phyloP scores from a whole-genome alignment of 2,888 invertebrate genomes.

The Pycnomerus fuliginosus region DNA sequence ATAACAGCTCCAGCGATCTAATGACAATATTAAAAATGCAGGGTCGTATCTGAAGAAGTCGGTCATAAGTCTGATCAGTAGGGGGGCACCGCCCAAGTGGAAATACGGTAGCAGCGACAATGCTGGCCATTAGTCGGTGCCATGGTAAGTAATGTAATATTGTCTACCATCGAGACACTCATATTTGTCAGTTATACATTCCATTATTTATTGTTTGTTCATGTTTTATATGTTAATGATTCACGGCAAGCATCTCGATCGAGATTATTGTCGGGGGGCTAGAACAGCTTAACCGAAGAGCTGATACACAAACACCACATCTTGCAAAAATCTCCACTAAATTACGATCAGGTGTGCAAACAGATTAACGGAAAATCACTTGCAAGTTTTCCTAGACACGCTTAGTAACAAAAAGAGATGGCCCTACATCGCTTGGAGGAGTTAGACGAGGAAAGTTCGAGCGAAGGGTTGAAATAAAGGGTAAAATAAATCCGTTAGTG shows the following conservation, averaged over 20 bases:
- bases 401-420: slow-evolving; percentile 10
- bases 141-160: slow-evolving; percentile 47
- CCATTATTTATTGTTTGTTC: slow-evolving; percentile 8
- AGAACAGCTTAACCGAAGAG: background rate
- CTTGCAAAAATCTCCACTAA: slow-evolving; percentile 39
- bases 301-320: slow-evolving; percentile 25
- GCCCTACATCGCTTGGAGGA: background rate
- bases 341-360: slow-evolving; percentile 39
- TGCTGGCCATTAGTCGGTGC: slow-evolving; percentile 44
- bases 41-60: slow-evolving; percentile 37
- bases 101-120: slow-evolving; percentile 52
- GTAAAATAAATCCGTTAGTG: slow-evolving; percentile 50
- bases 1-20: slow-evolving; percentile 27
- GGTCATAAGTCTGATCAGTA: slow-evolving; percentile 35
- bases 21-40: slow-evolving; percentile 50
- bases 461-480: slow-evolving; percentile 32
- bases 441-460: slow-evolving; percentile 1
- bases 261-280: too few species aligned
- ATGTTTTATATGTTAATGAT: slow-evolving; percentile 4
- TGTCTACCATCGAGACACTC: slow-evolving; percentile 41
- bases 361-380: slow-evolving; percentile 33
- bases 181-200: slow-evolving; percentile 41
- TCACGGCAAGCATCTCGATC: background rate
- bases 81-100: slow-evolving; percentile 50
- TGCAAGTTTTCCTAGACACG: slow-evolving; percentile 18